Base-by-base conservation (phyloP, 2,888 invertebrate genomes). In the Clistopyga incitator region DNA sequence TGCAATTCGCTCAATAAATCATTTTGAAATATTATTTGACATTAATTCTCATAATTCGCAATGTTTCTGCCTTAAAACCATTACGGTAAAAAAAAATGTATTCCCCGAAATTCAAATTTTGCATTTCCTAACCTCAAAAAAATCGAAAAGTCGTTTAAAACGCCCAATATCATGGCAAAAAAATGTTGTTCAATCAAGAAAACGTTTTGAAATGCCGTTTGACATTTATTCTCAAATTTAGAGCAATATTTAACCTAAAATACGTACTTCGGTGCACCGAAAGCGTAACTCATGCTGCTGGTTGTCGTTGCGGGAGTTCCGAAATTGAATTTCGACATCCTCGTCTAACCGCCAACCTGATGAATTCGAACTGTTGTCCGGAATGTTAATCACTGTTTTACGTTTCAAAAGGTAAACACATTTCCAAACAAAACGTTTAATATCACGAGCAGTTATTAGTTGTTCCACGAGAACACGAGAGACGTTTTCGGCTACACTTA, bases 311-410 rank as follows among this genome's bases (percentile, higher is more conserved):
- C 56, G 10, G 92, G 89, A 47, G 90, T 87, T 56, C 92, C 92
- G 52, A 92, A 92, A 18, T 87, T 88, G 81, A 92, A 92, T 45
- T 91, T 90, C n/a, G 89, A 88, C 89, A 90, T 90, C 52, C 71
- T 82, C 45, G 38, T 54, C 29, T 67, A 0, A 52, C 52, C 29
- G 3, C 8, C 59, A 71, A 25, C 64, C 29, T 47, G 38, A 29
- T 4, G 4, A 76, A 70, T 61, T 61, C 38, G 2, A 38, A 38
- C 38, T 10, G 8, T 10, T 18, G 11, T 34, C n/a, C 18, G 20
- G 18, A 0, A 1, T 3, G 6, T 29, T 18, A 38, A 64, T 64
- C 20, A 3, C 38, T 6, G 18, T 11, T 54, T 52, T 18, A 20
- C 42, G 29, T n/a, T 59, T 52, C 29, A 4, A 29, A 29, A 50